These are phyloP conservation scores for Anguilla rostrata DNA, from an alignment of 2,113 vertebrate genomes.

Conservation along the genomic window DNA sequence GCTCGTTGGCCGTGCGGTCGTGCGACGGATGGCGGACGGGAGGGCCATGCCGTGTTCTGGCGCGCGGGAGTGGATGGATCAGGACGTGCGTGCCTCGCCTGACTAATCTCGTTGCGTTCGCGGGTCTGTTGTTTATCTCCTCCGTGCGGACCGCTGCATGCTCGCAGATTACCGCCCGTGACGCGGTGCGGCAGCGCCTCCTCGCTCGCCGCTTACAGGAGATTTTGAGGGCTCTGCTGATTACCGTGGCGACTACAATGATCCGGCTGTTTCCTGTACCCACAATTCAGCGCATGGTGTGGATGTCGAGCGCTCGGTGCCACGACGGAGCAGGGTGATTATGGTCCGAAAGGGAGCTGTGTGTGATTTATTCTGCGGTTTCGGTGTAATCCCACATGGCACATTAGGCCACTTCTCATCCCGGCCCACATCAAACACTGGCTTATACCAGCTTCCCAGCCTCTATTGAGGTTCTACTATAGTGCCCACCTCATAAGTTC, in stretches of 20 bases:
- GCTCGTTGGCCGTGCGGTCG: neutral
- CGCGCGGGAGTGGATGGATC: neutral
- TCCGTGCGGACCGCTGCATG: neutral
- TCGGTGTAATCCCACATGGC: slow-evolving; percentile 15
- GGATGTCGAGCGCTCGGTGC: neutral
- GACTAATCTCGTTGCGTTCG: neutral
- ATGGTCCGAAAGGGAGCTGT: neutral
- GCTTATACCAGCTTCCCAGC: neutral
- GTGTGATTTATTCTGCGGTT: neutral
- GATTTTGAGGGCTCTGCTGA: neutral
- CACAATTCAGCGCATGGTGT: neutral
- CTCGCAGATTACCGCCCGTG: neutral
- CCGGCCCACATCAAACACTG: neutral
- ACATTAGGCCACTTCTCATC: neutral
- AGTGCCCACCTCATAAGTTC: neutral
- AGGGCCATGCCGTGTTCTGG: neutral
- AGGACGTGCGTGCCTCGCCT: neutral
- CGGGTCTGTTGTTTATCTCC: neutral
- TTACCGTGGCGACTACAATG: neutral
- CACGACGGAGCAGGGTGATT: neutral
- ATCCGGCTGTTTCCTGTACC: neutral
- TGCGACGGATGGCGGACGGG: neutral
- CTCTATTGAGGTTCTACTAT: neutral
- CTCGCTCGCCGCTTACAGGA: neutral
- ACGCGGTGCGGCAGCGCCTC: neutral